phyloP scores from a whole-genome alignment of 2,888 invertebrate genomes.

The Hirtodrosophila confusa region DNA sequence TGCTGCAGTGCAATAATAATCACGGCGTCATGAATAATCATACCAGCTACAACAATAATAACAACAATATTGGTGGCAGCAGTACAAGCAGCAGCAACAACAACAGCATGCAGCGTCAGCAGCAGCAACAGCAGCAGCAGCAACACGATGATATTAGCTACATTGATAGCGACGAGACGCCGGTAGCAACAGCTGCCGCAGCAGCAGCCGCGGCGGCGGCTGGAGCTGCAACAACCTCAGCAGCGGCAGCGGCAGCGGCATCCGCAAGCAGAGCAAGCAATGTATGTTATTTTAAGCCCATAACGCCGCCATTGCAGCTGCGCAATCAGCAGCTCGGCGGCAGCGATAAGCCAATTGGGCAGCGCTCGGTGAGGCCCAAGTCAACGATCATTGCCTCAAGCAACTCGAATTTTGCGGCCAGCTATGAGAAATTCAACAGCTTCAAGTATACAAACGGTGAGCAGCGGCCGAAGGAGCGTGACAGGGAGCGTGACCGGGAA shows the following conservation, averaged over 20 bases:
- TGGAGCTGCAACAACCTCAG: not conserved
- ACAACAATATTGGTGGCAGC: conserved; percentile 40
- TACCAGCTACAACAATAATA: conserved; percentile 27
- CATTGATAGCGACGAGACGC: conserved; percentile 80
- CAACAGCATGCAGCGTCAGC: conserved; percentile 59
- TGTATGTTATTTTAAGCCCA: conserved; percentile 65
- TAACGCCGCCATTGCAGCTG: conserved; percentile 63
- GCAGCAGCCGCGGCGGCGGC: conserved; percentile 3
- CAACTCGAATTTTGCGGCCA: conserved; percentile 64
- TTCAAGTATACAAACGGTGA: conserved; percentile 80
- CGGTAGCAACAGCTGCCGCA: conserved; percentile 23
- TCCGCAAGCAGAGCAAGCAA: conserved; percentile 25
- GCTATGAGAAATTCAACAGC: conserved; percentile 73
- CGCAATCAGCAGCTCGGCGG: conserved; percentile 41
- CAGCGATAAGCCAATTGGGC: conserved; percentile 29
- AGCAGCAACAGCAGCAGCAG: conserved; percentile 45
- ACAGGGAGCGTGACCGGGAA: conserved; percentile 23
- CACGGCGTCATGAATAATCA: conserved; percentile 36
- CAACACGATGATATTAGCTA: conserved; percentile 82
- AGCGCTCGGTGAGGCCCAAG: conserved; percentile 71
- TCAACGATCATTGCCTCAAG: conserved; percentile 76
- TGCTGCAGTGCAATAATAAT: conserved; percentile 38
- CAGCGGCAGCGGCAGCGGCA: conserved; percentile 1
- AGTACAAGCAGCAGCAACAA: conserved; percentile 40
- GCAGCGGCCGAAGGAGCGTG: conserved; percentile 46